Evolutionary conservation across 2,888 invertebrate genomes (phyloP).

Genomic region (Euspilapteryx auroguttella): DNA sequence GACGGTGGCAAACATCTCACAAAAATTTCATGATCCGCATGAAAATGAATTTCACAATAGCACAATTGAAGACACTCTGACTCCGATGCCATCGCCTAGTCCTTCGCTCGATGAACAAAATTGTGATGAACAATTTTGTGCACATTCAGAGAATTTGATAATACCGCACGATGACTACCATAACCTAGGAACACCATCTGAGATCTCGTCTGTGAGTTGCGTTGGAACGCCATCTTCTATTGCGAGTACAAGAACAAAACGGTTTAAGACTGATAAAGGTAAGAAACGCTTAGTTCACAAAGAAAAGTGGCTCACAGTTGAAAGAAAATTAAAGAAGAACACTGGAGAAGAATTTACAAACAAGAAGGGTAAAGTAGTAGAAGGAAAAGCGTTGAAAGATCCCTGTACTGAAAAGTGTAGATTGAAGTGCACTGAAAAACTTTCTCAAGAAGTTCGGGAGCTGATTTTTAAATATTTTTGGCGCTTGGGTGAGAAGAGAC

Average conservation of each 20-base stretch:
- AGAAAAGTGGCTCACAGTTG: conserved; percentile 1
- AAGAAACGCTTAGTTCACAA: conserved; percentile 2
- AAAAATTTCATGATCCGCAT: too few species aligned
- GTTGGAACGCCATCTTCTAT: conserved; percentile 1
- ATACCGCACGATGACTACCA: not conserved
- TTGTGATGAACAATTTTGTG: not conserved
- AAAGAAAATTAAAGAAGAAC: conserved; percentile 5
- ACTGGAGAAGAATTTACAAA: conserved; percentile 1
- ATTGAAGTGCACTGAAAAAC: not conserved
- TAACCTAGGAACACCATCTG: conserved; percentile 1
- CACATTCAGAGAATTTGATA: not conserved
- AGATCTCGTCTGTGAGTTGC: not conserved
- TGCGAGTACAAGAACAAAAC: not conserved
- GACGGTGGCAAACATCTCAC: too few species aligned
- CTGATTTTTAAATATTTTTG: conserved; percentile 8
- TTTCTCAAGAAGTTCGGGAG: not conserved
- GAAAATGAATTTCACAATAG: too few species aligned
- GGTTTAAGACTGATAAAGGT: conserved; percentile 1
- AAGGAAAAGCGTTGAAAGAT: conserved; percentile 1
- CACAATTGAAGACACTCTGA: too few species aligned
- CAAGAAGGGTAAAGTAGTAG: conserved; percentile 3
- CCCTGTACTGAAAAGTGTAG: not conserved
- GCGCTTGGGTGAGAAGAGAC: conserved; percentile 7
- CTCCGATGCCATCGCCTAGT: too few species aligned
- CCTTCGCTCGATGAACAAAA: too few species aligned